Evolutionary conservation across 2,888 invertebrate species (phyloP), one percentile per base, ranked within the genome.

Genomic region (Polydrusus pterygomalis): DNA sequence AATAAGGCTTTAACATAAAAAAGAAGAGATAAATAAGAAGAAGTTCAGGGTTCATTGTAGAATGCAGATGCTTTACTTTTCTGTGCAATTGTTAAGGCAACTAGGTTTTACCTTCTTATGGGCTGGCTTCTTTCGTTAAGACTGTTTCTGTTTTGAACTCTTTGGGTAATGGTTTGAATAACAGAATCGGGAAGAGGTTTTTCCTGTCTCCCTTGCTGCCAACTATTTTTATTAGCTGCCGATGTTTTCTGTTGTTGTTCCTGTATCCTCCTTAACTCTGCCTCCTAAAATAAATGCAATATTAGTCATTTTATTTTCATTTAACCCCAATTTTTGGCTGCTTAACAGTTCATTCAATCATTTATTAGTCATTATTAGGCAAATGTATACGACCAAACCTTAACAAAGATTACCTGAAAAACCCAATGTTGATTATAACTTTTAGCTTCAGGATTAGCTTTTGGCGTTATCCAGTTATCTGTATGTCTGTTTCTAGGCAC

Each of bases 401-500:
- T 34, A 34, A 34, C 34, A 34, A 34, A 34, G 8, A 25, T 82
- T 82, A 93, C 94, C 89, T 94, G 94, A 85, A 96, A 93, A n/a
- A 97, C 90, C 97, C 97, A 97, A 85, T 97, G 97, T 82, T 96
- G 95, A 83, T 91, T 91, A 83, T 94, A 93, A 84, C 92, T 93
- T 73, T 82, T 84, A 5, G 82, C 82, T 77, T 87, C 87, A n/a
- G 67, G 20, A 82, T 91, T 89, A 5, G 89, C 88, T 79, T 91
- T 92, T 58, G 92, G 89, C 83, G 92, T 93, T 82, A 94, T 90
- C 92, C 95, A 94, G 76, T 93, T 93, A 68, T 92, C 89, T 78
- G 89, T 91, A 38, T 92, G 91, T 77, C 94, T 92, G 84, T 94
- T 91, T 83, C 94, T 92, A 2, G 96, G 95, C 18, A 93, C 94